Percentiles rank a stretch among this genome's conserved stretches.
These are phyloP conservation scores for Nasonovia ribisnigri DNA, from an alignment of 2,888 invertebrate species.

Conservation along the genomic window DNA sequence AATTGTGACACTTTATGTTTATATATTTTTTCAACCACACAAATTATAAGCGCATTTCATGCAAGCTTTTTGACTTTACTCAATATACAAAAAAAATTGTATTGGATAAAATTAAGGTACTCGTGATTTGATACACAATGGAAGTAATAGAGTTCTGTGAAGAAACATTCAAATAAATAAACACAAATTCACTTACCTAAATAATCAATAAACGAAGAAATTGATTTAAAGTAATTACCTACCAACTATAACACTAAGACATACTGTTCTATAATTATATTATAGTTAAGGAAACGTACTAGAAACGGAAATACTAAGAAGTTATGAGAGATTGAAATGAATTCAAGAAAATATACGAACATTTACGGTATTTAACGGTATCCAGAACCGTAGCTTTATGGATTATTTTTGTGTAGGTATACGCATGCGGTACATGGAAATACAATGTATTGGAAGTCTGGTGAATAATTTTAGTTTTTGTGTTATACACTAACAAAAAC, in stretches of 20 bases:
- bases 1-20: background rate
- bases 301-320: background rate
- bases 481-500: background rate
- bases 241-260: background rate
- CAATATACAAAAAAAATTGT: background rate
- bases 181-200: too few relatives aligned
- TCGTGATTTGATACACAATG: background rate
- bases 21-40: background rate
- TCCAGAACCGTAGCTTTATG: background rate
- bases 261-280: background rate
- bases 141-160: background rate
- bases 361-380: background rate
- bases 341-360: background rate
- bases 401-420: background rate
- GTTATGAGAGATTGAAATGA: background rate
- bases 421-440: background rate
- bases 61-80: background rate
- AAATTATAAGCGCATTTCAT: background rate
- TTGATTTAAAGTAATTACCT: background rate
- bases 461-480: background rate
- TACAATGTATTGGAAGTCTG: background rate
- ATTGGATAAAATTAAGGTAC: background rate
- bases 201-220: background rate
- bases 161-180: background rate
- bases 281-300: background rate